Conservation (phyloP, 2,888 invertebrate genomes). For the Bursaphelenchus okinawaensis region DNA sequence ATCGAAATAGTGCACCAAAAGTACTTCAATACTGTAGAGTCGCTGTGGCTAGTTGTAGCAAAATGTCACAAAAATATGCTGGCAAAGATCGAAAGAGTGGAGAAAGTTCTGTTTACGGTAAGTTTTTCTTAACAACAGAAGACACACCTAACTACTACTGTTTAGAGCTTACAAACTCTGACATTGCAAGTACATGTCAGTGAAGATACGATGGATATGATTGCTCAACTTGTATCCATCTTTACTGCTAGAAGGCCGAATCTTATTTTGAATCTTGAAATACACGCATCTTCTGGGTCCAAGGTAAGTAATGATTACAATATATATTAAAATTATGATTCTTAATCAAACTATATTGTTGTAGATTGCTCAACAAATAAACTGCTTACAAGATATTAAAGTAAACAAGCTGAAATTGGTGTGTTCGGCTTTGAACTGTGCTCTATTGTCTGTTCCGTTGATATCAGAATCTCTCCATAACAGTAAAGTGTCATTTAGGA, state of each 20-base stretch:
- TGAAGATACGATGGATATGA: conserved; percentile 15
- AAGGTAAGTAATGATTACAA: neutral
- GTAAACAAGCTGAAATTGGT: conserved; percentile 19
- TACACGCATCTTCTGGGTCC: neutral
- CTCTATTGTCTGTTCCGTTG: conserved; percentile 6
- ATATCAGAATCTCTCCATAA: conserved; percentile 9
- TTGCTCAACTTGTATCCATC: conserved; percentile 5
- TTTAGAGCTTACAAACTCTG: conserved; percentile 16
- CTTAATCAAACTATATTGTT: neutral
- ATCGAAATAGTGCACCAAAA: conserved; percentile 12
- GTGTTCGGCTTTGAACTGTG: conserved; percentile 19
- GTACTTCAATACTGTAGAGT: conserved; percentile 14
- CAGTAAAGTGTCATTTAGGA: conserved; percentile 13
- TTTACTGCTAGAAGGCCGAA: neutral
- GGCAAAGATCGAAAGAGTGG: conserved; percentile 8
- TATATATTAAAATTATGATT: neutral
- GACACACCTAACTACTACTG: neutral
- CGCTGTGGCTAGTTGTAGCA: conserved; percentile 17
- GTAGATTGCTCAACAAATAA: conserved; percentile 18
- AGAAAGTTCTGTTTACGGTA: conserved; percentile 18
- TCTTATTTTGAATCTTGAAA: conserved; percentile 6
- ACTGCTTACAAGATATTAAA: conserved; percentile 5
- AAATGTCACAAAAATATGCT: conserved; percentile 5
- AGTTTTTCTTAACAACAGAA: conserved; percentile 1
- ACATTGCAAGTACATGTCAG: conserved; percentile 20